Evolutionary conservation across 1,140 invertebrate genomes (phyloP), one percentile per base, ranked within the genome.

Genomic region (Ceratosolen solmsi): DNA sequence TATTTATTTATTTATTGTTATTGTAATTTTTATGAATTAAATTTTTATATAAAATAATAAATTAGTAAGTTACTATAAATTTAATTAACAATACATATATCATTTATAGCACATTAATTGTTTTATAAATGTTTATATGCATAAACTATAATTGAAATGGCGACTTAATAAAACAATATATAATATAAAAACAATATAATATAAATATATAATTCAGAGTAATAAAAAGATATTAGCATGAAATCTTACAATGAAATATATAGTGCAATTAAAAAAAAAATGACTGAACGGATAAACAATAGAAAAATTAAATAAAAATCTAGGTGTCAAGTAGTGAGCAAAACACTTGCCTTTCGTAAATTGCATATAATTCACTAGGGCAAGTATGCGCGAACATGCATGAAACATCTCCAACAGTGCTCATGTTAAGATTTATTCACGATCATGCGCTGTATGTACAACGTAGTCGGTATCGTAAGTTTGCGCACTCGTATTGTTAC

Each of bases 341-440:
- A 13, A 82, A 77, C 30, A 49, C n/a, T 60, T 22, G 70, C 54
- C 56, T 74, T 30, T 73, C n/a, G 51, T 17, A 36, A 78, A 72
- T 68, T 63, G 68, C 77, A 82, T 85, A 84, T 79, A 82, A 86
- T 86, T 85, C 84, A 79, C 30, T 22, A 74, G 33, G 80, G 72
- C 85, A 84, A 77, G 86, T 89, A 89, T 89, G 88, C 88, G 84
- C 70, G 79, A 83, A 82, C 88, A 89, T 89, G 88, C 87, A 25
- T 71, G 86, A 88, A 88, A 88, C 87, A 86, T 87, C 84, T 88
- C 81, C 84, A 86, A 85, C 84, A 58, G n/a, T n/a, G n/a, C n/a
- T n/a, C n/a, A n/a, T n/a, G n/a, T 22, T 75, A 83, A 86, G 84
- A 89, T 89, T 89, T 88, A 89, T 88, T 89, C 87, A 72, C 82